Base-by-base conservation (phyloP, 2,888 invertebrate species). In the Catotricha subobsoleta region DNA sequence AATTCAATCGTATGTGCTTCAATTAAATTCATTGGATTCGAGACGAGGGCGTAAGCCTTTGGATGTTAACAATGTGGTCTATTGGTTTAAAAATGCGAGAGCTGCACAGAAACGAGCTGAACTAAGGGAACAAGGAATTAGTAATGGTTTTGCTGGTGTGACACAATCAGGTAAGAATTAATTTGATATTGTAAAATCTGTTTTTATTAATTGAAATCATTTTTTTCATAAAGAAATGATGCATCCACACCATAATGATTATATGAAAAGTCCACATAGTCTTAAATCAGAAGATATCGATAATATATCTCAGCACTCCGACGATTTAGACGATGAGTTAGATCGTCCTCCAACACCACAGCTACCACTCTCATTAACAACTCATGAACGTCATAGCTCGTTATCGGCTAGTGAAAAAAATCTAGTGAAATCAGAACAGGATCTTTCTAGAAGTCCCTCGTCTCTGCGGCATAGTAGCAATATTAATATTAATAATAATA, bases 71-170 rank as follows among this genome's bases (percentile, higher is more conserved):
- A 94, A 94, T 57, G 91, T 94, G 13, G 91, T 92, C 13, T 90
- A 90, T 55, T 90, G 90, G 90, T 98, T 98, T 65, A 94, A 95
- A 60, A 95, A 95, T 57, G 94, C 95, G 0, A 71, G 97, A 40
- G 95, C 95, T 2, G 92, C 92, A 2, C 87, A 90, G 58, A 90
- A 94, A 55, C 71, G 94, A 31, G 90, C 90, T 3, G 88, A 90
- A 64, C 67, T 80, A 53, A 67, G 82, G 47, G 70, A 80, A 39
- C 27, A 33, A 23, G 56, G 57, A 0, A 51, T 58, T 2, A 58
- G 60, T 36, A 63, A 63, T 41, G 62, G 62, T 1, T 63, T 59
- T 44, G 44, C 19, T 5, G 36, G 41, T 6, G 28, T 19, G 13
- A 23, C 35, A 13, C 41, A 41, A 27, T 35, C 35, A 19, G 41